These are phyloP conservation scores for Malurus splendens DNA, from an alignment of 2,797 vertebrate species.

Conservation along the genomic window DNA sequence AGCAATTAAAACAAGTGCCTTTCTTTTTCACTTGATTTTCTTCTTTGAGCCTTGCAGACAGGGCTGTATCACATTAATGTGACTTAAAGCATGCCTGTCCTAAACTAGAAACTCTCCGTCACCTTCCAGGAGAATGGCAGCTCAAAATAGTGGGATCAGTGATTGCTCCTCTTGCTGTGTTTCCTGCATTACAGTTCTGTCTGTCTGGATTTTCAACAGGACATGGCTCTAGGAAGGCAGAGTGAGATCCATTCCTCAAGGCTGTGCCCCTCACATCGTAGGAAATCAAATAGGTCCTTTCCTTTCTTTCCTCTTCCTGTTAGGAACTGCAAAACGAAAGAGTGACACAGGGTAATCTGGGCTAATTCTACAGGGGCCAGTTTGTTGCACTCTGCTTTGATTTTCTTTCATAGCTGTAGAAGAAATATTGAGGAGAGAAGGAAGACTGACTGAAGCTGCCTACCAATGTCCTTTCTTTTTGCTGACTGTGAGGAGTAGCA, in stretches of 20 bases:
- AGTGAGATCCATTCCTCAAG: accelerated
- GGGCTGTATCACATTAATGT: not conserved
- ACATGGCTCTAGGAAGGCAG: not conserved
- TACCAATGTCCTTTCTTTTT: not conserved
- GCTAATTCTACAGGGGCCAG: not conserved
- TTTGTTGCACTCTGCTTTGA: not conserved
- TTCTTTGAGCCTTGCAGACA: not conserved
- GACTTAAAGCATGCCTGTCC: not conserved
- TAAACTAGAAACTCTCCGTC: not conserved
- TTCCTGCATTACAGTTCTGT: not conserved
- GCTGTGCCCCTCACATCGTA: not conserved
- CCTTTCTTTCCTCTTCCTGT: not conserved
- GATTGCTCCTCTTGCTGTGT: not conserved
- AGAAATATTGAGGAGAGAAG: not conserved
- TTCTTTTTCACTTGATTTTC: not conserved
- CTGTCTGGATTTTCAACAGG: not conserved
- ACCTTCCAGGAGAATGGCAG: not conserved
- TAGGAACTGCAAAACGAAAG: not conserved
- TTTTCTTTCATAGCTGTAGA: not conserved
- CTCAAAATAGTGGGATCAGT: not conserved
- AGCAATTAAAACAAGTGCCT: not conserved
- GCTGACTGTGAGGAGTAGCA: not conserved
- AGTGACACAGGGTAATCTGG: not conserved
- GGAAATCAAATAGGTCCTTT: not conserved
- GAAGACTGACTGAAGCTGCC: not conserved